Evolutionary conservation across 2,888 invertebrate genomes (phyloP), one percentile per base, ranked within the genome.

Genomic region (Pachliopta kotzebuea): DNA sequence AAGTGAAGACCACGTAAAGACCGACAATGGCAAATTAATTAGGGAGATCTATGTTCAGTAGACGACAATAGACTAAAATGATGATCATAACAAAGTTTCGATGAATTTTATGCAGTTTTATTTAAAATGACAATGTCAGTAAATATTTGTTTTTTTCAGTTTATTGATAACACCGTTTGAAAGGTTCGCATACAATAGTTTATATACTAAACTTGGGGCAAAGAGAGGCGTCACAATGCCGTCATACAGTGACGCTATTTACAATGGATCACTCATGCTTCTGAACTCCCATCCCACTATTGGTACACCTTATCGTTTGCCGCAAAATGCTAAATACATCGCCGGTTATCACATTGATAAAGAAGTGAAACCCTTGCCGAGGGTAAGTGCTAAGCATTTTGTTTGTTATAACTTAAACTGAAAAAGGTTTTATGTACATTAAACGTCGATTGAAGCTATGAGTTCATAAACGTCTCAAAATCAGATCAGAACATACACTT

Each of bases 311-410:
- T 76, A 74, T 49, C 73, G 75, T 54, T 67, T 83, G 7, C 80
- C 86, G 17, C 79, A 81, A 56, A 81, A 79, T 67, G 77, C 78
- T 56, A 80, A 80, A 60, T 81, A 80, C 49, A 69, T 86, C 3
- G 86, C 77, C 29, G 87, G 87, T 4, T 79, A 80, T 14, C 85
- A 87, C 63, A 82, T 86, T 3, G 73, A 81, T 2, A 71, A 68
- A 0, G 73, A 77, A 6, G 71, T 76, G 0, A 74, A 78, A 29
- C 80, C 83, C 2, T 69, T 88, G 26, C 77, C 84, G 1, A 72
- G 80, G 76, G 88, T 88, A 72, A 69, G 68, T 76, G 14, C 11
- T n/a, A 45, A 45, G 7, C 8, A 45, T 45, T 45, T 18, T 45
- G 1, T 14, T 37, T 45, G n/a, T 1, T 45, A 4, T n/a, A 45